phyloP scores from a whole-genome alignment of 1,140 invertebrate species.

The Nephila pilipes region DNA sequence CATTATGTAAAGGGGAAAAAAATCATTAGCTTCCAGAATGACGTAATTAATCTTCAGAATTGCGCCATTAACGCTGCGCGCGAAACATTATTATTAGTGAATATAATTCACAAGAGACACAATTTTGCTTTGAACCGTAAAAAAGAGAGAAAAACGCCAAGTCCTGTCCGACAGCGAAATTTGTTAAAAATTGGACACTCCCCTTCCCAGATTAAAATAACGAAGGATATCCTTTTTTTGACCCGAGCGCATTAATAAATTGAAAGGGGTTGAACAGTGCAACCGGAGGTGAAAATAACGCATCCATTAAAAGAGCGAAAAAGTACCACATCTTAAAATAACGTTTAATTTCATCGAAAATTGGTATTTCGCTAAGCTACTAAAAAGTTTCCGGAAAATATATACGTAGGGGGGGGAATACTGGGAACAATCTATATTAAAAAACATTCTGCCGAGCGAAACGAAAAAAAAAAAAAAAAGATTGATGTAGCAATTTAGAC shows the following conservation, averaged over 20 bases:
- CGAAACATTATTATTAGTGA: background rate
- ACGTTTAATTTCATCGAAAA: slow-evolving; percentile 73
- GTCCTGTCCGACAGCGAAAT: background rate
- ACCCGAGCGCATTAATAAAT: slow-evolving; percentile 47
- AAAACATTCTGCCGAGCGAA: slow-evolving; percentile 42
- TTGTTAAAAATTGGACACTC: slow-evolving; percentile 52
- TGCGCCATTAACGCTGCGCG: background rate
- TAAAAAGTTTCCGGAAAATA: slow-evolving; percentile 50
- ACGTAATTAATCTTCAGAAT: background rate
- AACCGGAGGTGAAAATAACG: slow-evolving; percentile 44
- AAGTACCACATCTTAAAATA: slow-evolving; percentile 69
- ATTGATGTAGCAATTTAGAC: slow-evolving; percentile 76
- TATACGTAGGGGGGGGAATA: background rate
- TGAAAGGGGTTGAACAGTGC: background rate
- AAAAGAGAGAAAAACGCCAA: background rate
- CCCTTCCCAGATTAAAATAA: slow-evolving; percentile 17
- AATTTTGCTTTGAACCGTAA: background rate
- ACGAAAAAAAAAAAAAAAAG: slow-evolving; percentile 61
- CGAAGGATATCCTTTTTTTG: slow-evolving; percentile 32
- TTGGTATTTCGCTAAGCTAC: slow-evolving; percentile 68
- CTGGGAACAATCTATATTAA: slow-evolving; percentile 37
- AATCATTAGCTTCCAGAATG: background rate
- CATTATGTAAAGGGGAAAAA: background rate
- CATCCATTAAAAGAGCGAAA: slow-evolving; percentile 33
- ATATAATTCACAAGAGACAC: background rate